phyloP scores from a whole-genome alignment of 2,797 vertebrate species.

The Pseudochaenichthys georgianus region DNA sequence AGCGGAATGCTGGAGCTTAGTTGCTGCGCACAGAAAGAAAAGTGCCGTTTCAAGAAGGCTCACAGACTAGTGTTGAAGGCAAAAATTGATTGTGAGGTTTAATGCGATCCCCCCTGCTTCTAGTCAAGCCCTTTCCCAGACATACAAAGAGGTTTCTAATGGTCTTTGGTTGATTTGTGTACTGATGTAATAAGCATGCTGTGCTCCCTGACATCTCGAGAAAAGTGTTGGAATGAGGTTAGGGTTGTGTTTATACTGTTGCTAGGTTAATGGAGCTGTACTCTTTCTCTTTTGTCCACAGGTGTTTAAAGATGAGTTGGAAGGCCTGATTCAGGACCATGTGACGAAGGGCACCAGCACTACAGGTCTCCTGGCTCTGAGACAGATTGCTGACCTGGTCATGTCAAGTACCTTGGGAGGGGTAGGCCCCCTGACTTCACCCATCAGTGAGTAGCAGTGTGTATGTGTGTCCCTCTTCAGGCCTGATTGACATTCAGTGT shows the following conservation, averaged over 20 bases:
- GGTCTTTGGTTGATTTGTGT: conserved; percentile 70
- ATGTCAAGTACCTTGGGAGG: conserved; percentile 91
- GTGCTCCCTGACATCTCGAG: conserved; percentile 45
- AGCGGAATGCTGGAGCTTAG: conserved; percentile 76
- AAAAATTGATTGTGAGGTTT: conserved; percentile 67
- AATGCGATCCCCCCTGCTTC: conserved; percentile 39
- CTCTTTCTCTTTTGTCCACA: conserved; percentile 71
- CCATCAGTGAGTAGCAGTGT: conserved; percentile 89
- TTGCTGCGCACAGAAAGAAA: conserved; percentile 56
- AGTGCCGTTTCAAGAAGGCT: conserved; percentile 65
- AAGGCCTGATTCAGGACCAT: conserved; percentile 95
- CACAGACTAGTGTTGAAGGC: conserved; percentile 46
- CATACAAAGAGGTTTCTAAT: conserved; percentile 64
- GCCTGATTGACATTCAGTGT: conserved; percentile 50
- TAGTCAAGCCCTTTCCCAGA: conserved; percentile 44
- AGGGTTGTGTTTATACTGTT: conserved; percentile 26
- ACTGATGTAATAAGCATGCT: conserved; percentile 56
- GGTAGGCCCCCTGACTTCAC: conserved; percentile 86
- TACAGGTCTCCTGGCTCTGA: conserved; percentile 91
- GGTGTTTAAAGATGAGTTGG: conserved; percentile 97
- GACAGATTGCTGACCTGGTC: conserved; percentile 96
- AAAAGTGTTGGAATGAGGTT: conserved; percentile 41
- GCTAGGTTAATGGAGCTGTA: conserved; percentile 28
- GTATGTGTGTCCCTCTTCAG: conserved; percentile 26
- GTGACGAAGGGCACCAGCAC: conserved; percentile 94